Evolutionary conservation across 2,888 invertebrate genomes (phyloP), one percentile per base, ranked within the genome.

Genomic region (Ischnura elegans): DNA sequence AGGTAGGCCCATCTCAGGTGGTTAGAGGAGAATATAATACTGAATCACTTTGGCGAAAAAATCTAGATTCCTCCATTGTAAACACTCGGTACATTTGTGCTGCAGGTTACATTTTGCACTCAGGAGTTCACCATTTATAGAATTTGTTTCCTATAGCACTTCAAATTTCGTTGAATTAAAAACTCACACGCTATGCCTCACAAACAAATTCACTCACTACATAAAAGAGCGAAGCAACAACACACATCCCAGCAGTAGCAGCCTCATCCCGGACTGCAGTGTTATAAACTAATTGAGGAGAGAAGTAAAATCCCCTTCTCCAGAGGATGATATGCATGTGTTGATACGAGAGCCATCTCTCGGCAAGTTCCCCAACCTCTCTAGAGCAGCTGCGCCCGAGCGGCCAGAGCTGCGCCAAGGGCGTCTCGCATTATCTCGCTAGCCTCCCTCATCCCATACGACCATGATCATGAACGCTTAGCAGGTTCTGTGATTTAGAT

Each of bases 271-370:
- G 66, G 55, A 90, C 90, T 43, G 61, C 90, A 90, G 61, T 90
- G 76, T 36, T 76, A 36, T 76, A 66, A 43, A 90, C 90, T 90
- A 66, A 87, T n/a, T 87, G 43, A 43, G 43, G 43, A 46, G 46
- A 5, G 43, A 46, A 86, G 86, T n/a, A 46, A 5, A 86, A 25
- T 61, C 76, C 8, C 61, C n/a, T 36, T 13, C 36, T 29, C 76
- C 16, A 13, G 36, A 76, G 21, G 43, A 36, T 25, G 90, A 61
- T 61, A 43, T 61, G 61, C 47, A 90, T 61, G 90, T 61, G 61
- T 61, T 43, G 55, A 61, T 90, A 90, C 43, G 90, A 61, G 90
- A 61, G 90, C 66, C 90, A 90, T 90, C 90, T 66, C n/a, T 45
- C 90, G 90, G 90, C 61, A 90, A 43, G 90, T 66, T 42, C 21